Base-by-base conservation (phyloP, 2,113 vertebrate genomes). In the Scalopus aquaticus region DNA sequence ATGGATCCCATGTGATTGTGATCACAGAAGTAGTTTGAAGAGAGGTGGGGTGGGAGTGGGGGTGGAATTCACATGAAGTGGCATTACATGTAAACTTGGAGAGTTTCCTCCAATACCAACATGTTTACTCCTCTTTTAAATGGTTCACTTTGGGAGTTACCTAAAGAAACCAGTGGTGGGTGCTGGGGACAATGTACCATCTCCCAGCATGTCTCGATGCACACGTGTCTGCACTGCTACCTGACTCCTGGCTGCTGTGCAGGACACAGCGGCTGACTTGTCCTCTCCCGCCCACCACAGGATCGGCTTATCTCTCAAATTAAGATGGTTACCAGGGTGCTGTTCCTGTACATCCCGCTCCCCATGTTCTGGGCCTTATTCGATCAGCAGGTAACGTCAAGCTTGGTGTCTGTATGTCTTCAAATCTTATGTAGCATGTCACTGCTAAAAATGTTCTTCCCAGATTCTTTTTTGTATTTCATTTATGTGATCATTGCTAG, bases 361-460 rank as follows among this genome's bases (percentile, higher is more conserved):
- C 99, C 99, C 0, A 99, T 99, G 99, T 99, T 99, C 98, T 99
- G 99, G 99, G 99, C 99, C 0, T 96, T 99, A 32, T 99, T 99
- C 97, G 99, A 99, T 97, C 99, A 99, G 95, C 99, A 99, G 99
- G 99, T 62, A 62, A 62, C 11, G 60, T 22, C 22, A 28, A 32
- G 28, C 39, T 24, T 44, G 17, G 37, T 24, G 17, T 97, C 88
- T 15, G 9, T n/a, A 49, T 46, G 46, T 74, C 62, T 17, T 70
- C 1, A 17, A 56, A 26, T 0, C 7, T 3, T 8, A 20, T 16
- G 73, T 39, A 13, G 19, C 10, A 6, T 46, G 64, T 58, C 35
- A 24, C 26, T 93, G 65, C 65, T 60, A 16, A 78, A 42, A 80
- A 26, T 1, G 3, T 64, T 69, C 32, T 32, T 88, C 62, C 39